phyloP scores from a whole-genome alignment of 2,113 vertebrate genomes.

The Onychostruthus taczanowskii region DNA sequence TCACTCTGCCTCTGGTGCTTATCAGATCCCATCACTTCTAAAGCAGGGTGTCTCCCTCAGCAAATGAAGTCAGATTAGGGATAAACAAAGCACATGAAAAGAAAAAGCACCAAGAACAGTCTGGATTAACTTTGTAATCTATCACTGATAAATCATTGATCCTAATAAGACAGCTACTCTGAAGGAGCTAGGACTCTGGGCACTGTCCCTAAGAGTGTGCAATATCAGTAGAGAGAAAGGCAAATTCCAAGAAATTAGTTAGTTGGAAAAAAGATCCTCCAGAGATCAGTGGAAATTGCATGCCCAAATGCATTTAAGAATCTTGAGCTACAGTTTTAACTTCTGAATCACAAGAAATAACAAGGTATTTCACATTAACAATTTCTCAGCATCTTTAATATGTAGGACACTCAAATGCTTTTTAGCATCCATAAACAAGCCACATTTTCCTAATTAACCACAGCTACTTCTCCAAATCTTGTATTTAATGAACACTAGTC shows the following conservation, averaged over 20 bases:
- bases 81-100: background rate
- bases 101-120: background rate
- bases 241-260: background rate
- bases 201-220: background rate
- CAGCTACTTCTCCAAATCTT: background rate
- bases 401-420: background rate
- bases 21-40: background rate
- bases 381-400: background rate
- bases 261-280: background rate
- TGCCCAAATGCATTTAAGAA: background rate
- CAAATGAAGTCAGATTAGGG: background rate
- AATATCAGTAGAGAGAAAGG: background rate
- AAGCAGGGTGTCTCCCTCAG: background rate
- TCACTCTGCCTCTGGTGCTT: background rate
- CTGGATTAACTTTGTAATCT: background rate
- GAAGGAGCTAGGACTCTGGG: background rate
- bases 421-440: constrained; percentile 16
- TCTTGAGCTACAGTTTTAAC: background rate
- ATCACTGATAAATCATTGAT: background rate
- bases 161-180: background rate
- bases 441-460: constrained; percentile 16
- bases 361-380: background rate
- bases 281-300: background rate
- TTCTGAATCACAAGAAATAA: background rate
- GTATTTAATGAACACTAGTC: background rate